phyloP scores from a whole-genome alignment of 2,888 invertebrate genomes.

The Ypsolopha scabrella region DNA sequence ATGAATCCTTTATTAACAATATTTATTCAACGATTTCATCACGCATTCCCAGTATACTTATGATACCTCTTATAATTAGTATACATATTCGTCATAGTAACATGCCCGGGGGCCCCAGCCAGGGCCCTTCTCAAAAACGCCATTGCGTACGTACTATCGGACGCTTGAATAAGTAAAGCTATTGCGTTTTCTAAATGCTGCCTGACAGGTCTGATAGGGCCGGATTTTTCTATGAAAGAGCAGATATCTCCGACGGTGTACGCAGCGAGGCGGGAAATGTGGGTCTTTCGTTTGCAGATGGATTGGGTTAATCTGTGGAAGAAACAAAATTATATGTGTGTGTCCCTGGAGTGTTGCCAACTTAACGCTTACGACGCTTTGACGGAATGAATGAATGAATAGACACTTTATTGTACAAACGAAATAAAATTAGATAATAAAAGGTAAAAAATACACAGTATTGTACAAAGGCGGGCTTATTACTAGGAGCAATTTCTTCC shows the following conservation, averaged over 20 bases:
- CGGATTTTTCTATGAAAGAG: slow-evolving; percentile 33
- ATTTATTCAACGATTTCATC: slow-evolving; percentile 6
- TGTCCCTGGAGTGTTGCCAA: no score
- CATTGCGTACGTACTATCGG: slow-evolving; percentile 44
- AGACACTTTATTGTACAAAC: no score
- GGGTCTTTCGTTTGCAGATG: slow-evolving; percentile 50
- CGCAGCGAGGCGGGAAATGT: slow-evolving; percentile 50
- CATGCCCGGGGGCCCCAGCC: slow-evolving; percentile 42
- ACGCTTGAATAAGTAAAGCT: slow-evolving; percentile 40
- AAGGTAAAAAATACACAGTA: no score
- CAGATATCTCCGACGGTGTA: slow-evolving; percentile 57
- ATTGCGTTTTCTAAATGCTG: slow-evolving; percentile 55
- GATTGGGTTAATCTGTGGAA: slow-evolving; percentile 46
- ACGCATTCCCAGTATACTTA: slow-evolving; percentile 59
- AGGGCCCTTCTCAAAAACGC: slow-evolving; percentile 49
- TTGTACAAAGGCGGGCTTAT: no score
- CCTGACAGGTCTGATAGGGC: slow-evolving; percentile 38
- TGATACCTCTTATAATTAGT: slow-evolving; percentile 58
- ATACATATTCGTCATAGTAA: slow-evolving; percentile 50
- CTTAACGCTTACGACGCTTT: no score
- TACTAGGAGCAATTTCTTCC: no score
- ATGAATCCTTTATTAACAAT: background rate
- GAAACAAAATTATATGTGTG: background rate
- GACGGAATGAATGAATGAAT: no score
- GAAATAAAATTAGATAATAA: no score